Evolutionary conservation across 2,888 invertebrate genomes (phyloP).

Genomic region (Drosophila subquinaria): DNA sequence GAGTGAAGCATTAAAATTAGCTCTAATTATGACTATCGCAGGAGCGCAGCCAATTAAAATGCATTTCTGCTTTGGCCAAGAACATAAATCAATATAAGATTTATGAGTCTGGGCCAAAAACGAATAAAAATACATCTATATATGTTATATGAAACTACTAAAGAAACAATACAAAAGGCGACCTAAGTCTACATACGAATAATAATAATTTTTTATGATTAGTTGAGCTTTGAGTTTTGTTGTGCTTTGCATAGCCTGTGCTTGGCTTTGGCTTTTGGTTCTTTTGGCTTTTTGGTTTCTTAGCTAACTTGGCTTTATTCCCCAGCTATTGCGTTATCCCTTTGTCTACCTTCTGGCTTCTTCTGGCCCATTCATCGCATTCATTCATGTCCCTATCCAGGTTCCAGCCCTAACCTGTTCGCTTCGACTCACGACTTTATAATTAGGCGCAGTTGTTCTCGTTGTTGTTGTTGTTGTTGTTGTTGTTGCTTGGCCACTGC

Average conservation of each 20-base stretch:
- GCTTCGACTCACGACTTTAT: conserved; percentile 78
- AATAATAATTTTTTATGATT: conserved; percentile 79
- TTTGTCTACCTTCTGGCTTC: conserved; percentile 29
- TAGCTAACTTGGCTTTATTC: conserved; percentile 11
- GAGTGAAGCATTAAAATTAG: conserved; percentile 73
- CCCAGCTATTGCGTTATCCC: conserved; percentile 10
- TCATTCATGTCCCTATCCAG: conserved; percentile 60
- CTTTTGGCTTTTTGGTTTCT: conserved; percentile 3
- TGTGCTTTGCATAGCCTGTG: conserved; percentile 70
- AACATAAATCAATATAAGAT: conserved; percentile 79
- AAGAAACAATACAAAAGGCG: conserved; percentile 39
- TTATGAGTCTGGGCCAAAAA: conserved; percentile 70
- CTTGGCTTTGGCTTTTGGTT: conserved; percentile 15
- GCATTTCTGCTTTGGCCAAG: conserved; percentile 63
- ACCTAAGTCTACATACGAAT: conserved; percentile 52
- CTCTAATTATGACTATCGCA: conserved; percentile 78
- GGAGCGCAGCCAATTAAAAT: conserved; percentile 76
- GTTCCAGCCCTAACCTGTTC: conserved; percentile 75
- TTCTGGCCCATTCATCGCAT: conserved; percentile 54
- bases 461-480: conserved; percentile 24
- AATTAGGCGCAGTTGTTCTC: conserved; percentile 76
- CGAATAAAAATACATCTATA: conserved; percentile 15
- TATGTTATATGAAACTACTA: conserved; percentile 8
- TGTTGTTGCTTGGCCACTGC: conserved; percentile 54
- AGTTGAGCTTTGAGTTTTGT: conserved; percentile 67